A percentile compares a stretch with the other conserved stretches of the same genome.
Conservation (phyloP, 2,797 vertebrate genomes). For the Neopelma chrysocephalum region DNA sequence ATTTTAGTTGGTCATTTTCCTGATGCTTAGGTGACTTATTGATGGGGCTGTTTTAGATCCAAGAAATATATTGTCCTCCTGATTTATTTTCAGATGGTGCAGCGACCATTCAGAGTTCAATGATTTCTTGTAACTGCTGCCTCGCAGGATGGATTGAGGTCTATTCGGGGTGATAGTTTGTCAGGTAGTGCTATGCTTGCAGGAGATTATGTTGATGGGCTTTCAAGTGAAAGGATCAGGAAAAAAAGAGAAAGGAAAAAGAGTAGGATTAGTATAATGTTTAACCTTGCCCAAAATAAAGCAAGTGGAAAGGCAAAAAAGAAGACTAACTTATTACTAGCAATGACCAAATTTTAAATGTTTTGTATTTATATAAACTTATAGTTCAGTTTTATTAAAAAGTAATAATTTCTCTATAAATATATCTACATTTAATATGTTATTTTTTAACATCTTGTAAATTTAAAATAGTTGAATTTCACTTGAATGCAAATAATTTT, state of each 20-base stretch:
- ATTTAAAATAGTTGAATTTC: background rate
- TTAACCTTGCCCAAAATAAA: conserved; percentile 48
- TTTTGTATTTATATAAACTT: background rate
- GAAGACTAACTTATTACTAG: background rate
- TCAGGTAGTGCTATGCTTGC: conserved; percentile 29
- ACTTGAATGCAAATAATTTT: background rate
- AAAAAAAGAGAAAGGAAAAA: conserved; percentile 50
- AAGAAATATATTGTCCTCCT: conserved; percentile 65
- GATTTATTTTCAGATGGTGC: conserved; percentile 60
- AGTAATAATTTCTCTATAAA: background rate
- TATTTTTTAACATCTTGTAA: background rate
- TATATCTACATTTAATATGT: background rate
- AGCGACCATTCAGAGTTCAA: conserved; percentile 39
- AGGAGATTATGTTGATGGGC: conserved; percentile 58
- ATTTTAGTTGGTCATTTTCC: conserved; percentile 60
- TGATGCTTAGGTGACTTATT: conserved; percentile 69
- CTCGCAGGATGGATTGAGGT: conserved; percentile 15
- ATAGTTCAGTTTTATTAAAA: background rate
- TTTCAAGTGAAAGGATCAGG: conserved; percentile 60
- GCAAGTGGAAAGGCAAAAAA: background rate
- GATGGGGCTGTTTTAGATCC: conserved; percentile 60
- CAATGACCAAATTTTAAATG: background rate
- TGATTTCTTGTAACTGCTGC: conserved; percentile 57
- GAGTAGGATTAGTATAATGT: conserved; percentile 57
- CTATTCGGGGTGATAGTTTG: conserved; percentile 30